These are phyloP conservation scores for Arion vulgaris DNA, from an alignment of 1,140 invertebrate genomes.

Conservation along the genomic window DNA sequence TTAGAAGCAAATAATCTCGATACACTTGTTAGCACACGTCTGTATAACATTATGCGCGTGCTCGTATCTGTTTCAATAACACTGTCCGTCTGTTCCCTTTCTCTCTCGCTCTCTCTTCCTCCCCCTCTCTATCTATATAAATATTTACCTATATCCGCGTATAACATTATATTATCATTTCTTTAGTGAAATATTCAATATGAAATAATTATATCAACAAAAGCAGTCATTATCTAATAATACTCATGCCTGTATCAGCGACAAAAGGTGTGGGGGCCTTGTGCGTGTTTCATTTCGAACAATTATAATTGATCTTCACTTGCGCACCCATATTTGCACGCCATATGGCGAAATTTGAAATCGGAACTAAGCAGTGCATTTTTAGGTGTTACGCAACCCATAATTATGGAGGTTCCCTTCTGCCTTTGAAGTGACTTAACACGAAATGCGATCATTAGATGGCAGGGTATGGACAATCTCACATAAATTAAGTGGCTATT, in stretches of 20 bases:
- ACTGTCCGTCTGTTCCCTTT: neutral
- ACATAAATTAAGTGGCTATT: neutral
- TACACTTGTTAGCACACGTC: neutral
- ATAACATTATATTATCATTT: no score
- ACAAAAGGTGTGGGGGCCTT: neutral
- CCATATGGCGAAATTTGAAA: neutral
- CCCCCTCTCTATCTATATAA: no score
- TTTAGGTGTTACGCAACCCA: neutral
- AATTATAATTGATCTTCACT: constrained; percentile 1
- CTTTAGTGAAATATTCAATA: no score
- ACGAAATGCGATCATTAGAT: neutral
- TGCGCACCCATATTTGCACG: neutral
- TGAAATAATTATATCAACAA: neutral
- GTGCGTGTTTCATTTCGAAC: neutral
- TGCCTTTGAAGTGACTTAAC: neutral
- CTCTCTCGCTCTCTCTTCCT: neutral
- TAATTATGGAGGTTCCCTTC: neutral
- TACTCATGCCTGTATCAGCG: neutral
- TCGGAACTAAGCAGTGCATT: neutral
- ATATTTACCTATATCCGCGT: no score
- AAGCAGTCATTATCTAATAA: neutral
- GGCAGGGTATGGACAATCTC: neutral
- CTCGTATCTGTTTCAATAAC: no score
- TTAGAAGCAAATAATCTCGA: neutral
- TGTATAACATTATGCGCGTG: no score